Evolutionary conservation across 2,888 invertebrate species (phyloP).

Genomic region (Euphydryas editha): DNA sequence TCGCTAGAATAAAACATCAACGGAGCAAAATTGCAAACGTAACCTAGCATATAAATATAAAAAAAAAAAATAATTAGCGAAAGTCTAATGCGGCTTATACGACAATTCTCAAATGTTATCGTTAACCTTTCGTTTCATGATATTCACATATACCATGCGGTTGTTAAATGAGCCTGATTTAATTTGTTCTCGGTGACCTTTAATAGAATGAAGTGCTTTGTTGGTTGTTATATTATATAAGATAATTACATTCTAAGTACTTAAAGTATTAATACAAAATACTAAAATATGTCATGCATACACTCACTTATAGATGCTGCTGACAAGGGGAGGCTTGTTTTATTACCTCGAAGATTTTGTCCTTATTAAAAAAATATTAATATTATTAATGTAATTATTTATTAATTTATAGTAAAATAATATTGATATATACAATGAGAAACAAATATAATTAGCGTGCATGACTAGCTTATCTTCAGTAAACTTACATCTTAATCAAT

Average conservation of each 20-base stretch:
- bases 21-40: not conserved
- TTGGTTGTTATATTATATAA: not conserved
- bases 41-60: not conserved
- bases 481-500: not conserved
- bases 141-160: not conserved
- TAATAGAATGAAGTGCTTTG: not conserved
- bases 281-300: too few relatives aligned
- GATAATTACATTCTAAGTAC: not conserved
- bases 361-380: too few relatives aligned
- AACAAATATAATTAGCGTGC: too few relatives aligned
- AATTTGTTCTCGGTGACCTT: not conserved
- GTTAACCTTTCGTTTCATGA: not conserved
- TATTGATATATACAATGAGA: too few relatives aligned
- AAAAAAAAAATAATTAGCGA: not conserved
- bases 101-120: not conserved
- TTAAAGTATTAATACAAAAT: not conserved
- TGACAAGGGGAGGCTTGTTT: too few relatives aligned
- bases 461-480: not conserved
- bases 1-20: not conserved
- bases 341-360: too few relatives aligned
- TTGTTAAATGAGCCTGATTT: not conserved
- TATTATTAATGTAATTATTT: too few relatives aligned
- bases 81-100: not conserved
- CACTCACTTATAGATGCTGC: too few relatives aligned
- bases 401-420: too few relatives aligned